A percentile compares a stretch with the other conserved stretches of the same genome.
Evolutionary conservation across 1,140 invertebrate genomes (phyloP).

Genomic region (Hetaerina americana): DNA sequence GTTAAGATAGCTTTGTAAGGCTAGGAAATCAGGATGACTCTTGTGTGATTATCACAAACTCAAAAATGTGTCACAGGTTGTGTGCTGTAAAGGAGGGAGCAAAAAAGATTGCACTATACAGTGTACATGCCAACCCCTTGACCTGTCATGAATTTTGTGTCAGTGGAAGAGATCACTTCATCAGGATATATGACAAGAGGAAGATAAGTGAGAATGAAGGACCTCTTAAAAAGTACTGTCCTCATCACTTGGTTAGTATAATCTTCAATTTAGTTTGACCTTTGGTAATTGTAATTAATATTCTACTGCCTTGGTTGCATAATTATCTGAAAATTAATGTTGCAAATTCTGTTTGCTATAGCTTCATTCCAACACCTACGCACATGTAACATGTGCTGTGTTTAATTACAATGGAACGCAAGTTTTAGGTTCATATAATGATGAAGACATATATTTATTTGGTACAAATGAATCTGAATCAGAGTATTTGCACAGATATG

Average conservation of each 20-base stretch:
- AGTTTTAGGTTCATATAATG: constrained; percentile 83
- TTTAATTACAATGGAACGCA: constrained; percentile 87
- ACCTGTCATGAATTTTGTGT: constrained; percentile 68
- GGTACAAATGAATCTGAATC: constrained; percentile 45
- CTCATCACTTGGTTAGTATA: constrained; percentile 21
- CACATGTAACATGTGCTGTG: constrained; percentile 71
- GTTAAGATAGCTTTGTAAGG: no score
- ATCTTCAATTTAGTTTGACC: background rate
- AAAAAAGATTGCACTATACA: constrained; percentile 61
- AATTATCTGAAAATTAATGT: no score
- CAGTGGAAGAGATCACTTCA: constrained; percentile 47
- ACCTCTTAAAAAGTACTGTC: constrained; percentile 41
- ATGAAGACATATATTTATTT: constrained; percentile 88
- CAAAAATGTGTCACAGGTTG: no score
- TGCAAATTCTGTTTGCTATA: constrained; percentile 18
- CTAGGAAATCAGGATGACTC: no score
- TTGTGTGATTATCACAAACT: no score
- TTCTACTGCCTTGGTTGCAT: no score
- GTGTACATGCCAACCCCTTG: constrained; percentile 71
- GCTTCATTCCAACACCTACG: constrained; percentile 17
- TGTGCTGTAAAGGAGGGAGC: constrained; percentile 45
- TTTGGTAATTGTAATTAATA: background rate
- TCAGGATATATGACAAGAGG: constrained; percentile 55
- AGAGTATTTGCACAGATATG: constrained; percentile 60
- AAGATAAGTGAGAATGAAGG: constrained; percentile 28